Conservation (phyloP, 2,113 vertebrate genomes). For the Lichenostomus cassidix region DNA sequence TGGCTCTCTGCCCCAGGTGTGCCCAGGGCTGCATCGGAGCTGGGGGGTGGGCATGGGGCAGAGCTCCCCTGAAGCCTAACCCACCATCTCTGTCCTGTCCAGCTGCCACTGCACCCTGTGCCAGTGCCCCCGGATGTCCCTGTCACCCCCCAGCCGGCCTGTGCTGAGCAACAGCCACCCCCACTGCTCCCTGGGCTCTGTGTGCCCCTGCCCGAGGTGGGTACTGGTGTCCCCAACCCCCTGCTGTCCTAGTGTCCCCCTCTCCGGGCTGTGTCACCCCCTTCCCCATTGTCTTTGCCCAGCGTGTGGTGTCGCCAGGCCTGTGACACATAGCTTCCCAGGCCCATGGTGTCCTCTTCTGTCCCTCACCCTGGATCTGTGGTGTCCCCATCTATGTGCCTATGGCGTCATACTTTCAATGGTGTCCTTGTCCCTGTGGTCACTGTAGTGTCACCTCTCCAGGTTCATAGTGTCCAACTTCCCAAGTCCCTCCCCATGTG, state of each 20-base stretch:
- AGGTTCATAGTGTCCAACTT: no score
- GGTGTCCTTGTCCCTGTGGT: background rate
- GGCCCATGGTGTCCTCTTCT: background rate
- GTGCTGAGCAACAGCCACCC: constrained; percentile 26
- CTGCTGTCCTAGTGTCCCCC: rapidly evolving
- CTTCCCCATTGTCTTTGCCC: background rate
- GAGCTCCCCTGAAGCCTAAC: background rate
- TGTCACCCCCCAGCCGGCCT: background rate
- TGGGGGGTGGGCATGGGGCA: background rate
- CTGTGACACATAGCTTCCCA: rapidly evolving
- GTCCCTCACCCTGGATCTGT: background rate
- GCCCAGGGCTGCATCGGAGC: rapidly evolving
- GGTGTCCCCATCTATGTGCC: background rate
- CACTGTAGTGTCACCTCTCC: background rate
- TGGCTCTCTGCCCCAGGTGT: constrained; percentile 85
- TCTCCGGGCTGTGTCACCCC: background rate
- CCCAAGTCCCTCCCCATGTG: rapidly evolving
- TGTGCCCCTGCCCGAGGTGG: constrained; percentile 70
- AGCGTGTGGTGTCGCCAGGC: background rate
- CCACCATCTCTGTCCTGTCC: background rate
- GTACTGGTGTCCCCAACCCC: rapidly evolving
- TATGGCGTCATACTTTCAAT: rapidly evolving
- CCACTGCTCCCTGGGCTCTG: constrained; percentile 29
- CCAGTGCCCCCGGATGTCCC: constrained; percentile 9
- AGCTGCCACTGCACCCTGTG: constrained; percentile 41